Base-by-base conservation (phyloP, 2,888 invertebrate species). In the Hyalella azteca region DNA sequence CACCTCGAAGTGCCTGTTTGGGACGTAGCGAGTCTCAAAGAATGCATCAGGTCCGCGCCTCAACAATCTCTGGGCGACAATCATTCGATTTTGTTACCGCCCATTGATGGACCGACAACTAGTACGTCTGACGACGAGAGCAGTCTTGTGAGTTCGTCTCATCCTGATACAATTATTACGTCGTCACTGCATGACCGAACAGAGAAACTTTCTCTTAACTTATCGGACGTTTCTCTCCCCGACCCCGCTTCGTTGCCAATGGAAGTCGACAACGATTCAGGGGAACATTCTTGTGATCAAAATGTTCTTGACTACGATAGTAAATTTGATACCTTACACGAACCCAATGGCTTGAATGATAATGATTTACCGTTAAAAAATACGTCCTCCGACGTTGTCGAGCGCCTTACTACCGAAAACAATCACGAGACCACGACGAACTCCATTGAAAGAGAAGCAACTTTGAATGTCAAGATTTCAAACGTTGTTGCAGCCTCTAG, bases 1-100 rank as follows among this genome's bases (percentile, higher is more conserved):
- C 86, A 86, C 5, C 81, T 88, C 26, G 80, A 86, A 7, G 76
- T 88, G 22, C 88, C 87, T 15, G 85, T 86, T 1, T 36, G 80
- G 32, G 84, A 82, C 54, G 81, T 39, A 3, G 41, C 39, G 13
- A 41, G 26, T 29, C 78, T 73, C 26, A 54, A 41, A 40, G 60
- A 39, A 2, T 40, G 40, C n/a, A 75, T 79, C 59, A 39, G 85
- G 88, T 9, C 66, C 29, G 54, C 26, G 54, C 29, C 54, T 9
- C 26, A 54, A 2, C 22, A 54, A 26, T 54, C 54, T 2, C 26
- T 22, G 5, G 29, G 26, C 22, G 29, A 54, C 1, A 5, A 22
- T 22, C 29, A 22, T 22, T 54, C 5, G 7, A 26, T 26, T 22
- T 54, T 22, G 22, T 9, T 11, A 3, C 13, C 54, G 3, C 26